Evolutionary conservation across 1,140 invertebrate genomes (phyloP).

Genomic region (Goniozus legneri): DNA sequence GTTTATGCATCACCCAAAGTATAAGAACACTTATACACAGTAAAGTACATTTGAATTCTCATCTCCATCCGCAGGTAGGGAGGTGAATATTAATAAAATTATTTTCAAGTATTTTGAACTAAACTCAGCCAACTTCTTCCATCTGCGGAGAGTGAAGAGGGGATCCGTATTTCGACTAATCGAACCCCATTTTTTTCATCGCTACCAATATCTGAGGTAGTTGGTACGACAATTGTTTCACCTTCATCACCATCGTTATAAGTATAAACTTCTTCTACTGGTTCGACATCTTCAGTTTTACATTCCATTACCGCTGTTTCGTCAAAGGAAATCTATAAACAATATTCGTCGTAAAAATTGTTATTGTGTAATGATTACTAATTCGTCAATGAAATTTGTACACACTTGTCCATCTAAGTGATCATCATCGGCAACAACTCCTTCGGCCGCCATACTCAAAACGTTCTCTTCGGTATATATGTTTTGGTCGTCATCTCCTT

Average conservation of each 20-base stretch:
- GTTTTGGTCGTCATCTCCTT: conserved; percentile 46
- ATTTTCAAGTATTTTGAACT: conserved; percentile 41
- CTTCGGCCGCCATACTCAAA: conserved; percentile 41
- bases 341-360: not conserved
- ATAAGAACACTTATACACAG: not conserved
- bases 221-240: conserved; percentile 43
- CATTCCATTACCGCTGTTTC: conserved; percentile 33
- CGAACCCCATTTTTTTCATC: conserved; percentile 38
- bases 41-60: not conserved
- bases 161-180: conserved; percentile 49
- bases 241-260: conserved; percentile 41
- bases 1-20: no score
- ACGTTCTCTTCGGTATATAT: conserved; percentile 44
- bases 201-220: conserved; percentile 32
- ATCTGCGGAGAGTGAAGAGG: conserved; percentile 29
- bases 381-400: conserved; percentile 1
- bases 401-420: conserved; percentile 37
- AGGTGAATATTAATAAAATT: no score
- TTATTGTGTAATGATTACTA: no score
- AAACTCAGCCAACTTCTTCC: conserved; percentile 46
- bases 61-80: no score
- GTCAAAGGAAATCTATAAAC: not conserved
- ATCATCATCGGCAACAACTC: conserved; percentile 56
- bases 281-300: conserved; percentile 34
- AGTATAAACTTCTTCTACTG: conserved; percentile 41